A percentile compares a stretch with the other conserved stretches of the same genome.
Evolutionary conservation across 2,113 vertebrate species (phyloP).

Genomic region (Galeopterus variegatus): DNA sequence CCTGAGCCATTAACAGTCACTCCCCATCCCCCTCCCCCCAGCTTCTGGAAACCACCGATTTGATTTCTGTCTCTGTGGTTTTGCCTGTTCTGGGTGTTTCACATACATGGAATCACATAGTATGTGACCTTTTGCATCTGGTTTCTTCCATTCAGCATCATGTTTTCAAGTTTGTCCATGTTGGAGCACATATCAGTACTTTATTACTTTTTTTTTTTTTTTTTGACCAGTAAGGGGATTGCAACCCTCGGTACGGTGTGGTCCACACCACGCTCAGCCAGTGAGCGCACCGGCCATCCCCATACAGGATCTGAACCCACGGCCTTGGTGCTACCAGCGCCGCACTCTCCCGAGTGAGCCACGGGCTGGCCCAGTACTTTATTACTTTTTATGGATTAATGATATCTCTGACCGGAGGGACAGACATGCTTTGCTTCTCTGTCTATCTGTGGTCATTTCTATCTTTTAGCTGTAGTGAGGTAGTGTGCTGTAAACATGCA

Average conservation of each 20-base stretch:
- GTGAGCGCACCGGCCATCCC: no score
- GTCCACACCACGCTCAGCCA: no score
- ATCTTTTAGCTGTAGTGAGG: not conserved
- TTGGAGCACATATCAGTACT: not conserved
- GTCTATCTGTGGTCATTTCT: not conserved
- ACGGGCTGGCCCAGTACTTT: no score
- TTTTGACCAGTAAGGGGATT: no score
- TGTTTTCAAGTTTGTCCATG: not conserved
- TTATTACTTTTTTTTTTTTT: no score
- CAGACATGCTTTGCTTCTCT: not conserved
- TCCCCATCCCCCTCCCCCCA: not conserved
- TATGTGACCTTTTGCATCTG: not conserved
- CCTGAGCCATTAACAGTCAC: not conserved
- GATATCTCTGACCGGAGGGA: not conserved
- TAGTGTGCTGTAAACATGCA: not conserved
- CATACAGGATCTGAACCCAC: no score
- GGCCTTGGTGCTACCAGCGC: no score
- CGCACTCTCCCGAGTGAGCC: no score
- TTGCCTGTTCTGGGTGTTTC: not conserved
- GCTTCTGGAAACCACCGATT: fast-evolving
- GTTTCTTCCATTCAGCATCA: not conserved
- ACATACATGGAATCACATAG: not conserved
- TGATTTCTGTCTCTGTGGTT: not conserved
- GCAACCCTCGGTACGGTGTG: no score
- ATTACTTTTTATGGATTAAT: not conserved